phyloP scores from a whole-genome alignment of 2,113 vertebrate genomes.

The Melanotaenia duboulayi region DNA sequence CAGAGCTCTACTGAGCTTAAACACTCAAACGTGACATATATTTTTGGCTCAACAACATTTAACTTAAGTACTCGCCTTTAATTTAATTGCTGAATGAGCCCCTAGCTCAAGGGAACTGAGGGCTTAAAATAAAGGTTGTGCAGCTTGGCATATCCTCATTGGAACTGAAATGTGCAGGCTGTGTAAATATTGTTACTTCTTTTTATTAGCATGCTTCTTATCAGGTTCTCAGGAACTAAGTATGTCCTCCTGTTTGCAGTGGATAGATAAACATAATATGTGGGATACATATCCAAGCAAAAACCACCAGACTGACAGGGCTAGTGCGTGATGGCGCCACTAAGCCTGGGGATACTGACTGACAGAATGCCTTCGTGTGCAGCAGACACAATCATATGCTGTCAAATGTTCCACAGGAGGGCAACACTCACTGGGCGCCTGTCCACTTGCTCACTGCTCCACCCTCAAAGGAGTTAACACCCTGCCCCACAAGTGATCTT shows the following conservation, averaged over 20 bases:
- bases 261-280: constrained; percentile 29
- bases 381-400: constrained; percentile 29
- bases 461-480: constrained; percentile 56
- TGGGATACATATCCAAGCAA: constrained; percentile 7
- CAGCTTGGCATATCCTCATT: constrained; percentile 43
- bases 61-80: constrained; percentile 70
- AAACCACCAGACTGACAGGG: constrained; percentile 15
- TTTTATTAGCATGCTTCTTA: constrained; percentile 40
- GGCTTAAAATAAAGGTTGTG: constrained; percentile 58
- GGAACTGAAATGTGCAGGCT: constrained; percentile 37
- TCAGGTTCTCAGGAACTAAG: constrained; percentile 3
- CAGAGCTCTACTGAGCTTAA: constrained; percentile 46
- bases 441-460: constrained; percentile 47
- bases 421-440: constrained; percentile 46
- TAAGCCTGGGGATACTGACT: constrained; percentile 10
- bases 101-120: constrained; percentile 41
- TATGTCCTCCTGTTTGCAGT: constrained; percentile 4
- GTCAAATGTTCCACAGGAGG: constrained; percentile 56
- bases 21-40: constrained; percentile 58
- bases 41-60: constrained; percentile 72
- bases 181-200: constrained; percentile 66
- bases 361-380: constrained; percentile 47
- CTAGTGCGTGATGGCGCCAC: constrained; percentile 18
- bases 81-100: constrained; percentile 60
- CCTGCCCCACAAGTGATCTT: constrained; percentile 67